phyloP scores from a whole-genome alignment of 2,797 vertebrate genomes.

The Heliangelus exortis region DNA sequence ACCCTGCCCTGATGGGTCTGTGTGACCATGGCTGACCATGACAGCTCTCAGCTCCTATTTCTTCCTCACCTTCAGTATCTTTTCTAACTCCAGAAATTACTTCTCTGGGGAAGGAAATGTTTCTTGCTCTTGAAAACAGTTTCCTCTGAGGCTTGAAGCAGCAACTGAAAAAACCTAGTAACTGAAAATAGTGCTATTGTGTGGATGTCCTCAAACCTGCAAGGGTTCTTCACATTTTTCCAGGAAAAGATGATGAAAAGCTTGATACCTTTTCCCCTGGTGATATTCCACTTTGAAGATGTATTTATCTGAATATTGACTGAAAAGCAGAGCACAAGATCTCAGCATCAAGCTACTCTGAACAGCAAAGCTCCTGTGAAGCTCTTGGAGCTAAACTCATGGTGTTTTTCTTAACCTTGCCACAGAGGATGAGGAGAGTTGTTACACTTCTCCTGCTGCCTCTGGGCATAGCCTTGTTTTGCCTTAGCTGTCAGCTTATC shows the following conservation, averaged over 20 bases:
- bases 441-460: not conserved
- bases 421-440: not conserved
- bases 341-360: not conserved
- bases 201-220: not conserved
- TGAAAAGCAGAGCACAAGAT: slow-evolving; percentile 4
- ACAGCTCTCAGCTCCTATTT: not conserved
- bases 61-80: not conserved
- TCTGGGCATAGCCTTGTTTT: not conserved
- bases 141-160: slow-evolving; percentile 4
- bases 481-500: slow-evolving; percentile 14
- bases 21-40: not conserved
- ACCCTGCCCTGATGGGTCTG: not conserved
- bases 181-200: not conserved
- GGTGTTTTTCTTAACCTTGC: slow-evolving; percentile 24
- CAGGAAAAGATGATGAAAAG: slow-evolving; percentile 19
- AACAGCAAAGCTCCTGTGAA: slow-evolving; percentile 9
- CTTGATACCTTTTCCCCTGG: not conserved
- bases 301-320: slow-evolving; percentile 34
- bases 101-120: not conserved
- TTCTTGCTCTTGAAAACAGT: not conserved
- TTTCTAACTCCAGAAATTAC: not conserved
- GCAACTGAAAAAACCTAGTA: not conserved
- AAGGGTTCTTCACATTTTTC: not conserved
- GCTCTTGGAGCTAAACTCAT: not conserved
- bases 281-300: slow-evolving; percentile 16